A percentile compares a stretch with the other conserved stretches of the same genome.
Conservation (phyloP, 35 echinoderm and acorn worm species). For the Lytechinus pictus region DNA sequence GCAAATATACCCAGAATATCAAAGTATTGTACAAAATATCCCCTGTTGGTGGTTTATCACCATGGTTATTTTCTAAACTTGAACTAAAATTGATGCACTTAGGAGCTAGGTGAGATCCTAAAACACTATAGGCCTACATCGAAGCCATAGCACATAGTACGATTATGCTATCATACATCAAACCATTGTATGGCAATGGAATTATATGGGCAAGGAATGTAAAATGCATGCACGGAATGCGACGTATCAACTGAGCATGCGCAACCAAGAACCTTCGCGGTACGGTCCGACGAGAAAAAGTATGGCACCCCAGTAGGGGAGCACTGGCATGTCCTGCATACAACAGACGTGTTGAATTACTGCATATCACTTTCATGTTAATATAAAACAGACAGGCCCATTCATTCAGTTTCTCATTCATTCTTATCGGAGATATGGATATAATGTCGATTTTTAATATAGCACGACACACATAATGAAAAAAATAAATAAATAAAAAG, state of each 20-base stretch:
- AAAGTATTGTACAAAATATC: too few relatives aligned
- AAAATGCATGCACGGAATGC: constrained; percentile 41
- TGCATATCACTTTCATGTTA: not conserved
- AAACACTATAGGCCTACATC: too few relatives aligned
- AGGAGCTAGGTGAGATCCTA: too few relatives aligned
- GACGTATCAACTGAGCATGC: constrained; percentile 22
- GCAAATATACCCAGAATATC: too few relatives aligned
- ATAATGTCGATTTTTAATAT: not conserved
- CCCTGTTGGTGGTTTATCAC: too few relatives aligned
- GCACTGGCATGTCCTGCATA: not conserved
- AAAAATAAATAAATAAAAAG: too few relatives aligned
- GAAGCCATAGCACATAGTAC: too few relatives aligned
- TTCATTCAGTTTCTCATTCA: not conserved
- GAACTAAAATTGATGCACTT: too few relatives aligned
- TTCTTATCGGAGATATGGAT: not conserved
- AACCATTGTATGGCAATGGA: not conserved
- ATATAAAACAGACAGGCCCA: not conserved
- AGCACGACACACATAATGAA: not conserved
- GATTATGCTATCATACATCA: not conserved
- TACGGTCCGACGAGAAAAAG: not conserved
- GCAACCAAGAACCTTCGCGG: not conserved
- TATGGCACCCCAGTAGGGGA: not conserved
- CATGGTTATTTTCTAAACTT: too few relatives aligned
- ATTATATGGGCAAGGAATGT: constrained; percentile 54
- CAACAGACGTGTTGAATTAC: not conserved